A percentile compares a stretch with the other conserved stretches of the same genome.
These are phyloP conservation scores for Tortrix viridana DNA, from an alignment of 2,888 invertebrate species.

Conservation along the genomic window DNA sequence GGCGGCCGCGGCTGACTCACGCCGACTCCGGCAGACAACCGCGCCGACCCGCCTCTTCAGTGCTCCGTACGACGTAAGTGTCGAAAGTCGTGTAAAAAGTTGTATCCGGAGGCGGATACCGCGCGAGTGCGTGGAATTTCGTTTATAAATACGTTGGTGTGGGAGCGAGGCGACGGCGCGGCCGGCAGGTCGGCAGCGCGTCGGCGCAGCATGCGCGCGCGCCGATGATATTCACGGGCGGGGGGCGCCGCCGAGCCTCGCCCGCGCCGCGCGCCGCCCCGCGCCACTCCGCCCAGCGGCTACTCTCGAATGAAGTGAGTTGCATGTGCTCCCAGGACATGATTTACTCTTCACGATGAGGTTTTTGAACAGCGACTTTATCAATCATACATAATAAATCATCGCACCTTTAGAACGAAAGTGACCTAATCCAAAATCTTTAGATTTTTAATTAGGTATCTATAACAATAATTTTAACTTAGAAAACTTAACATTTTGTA, in stretches of 20 bases:
- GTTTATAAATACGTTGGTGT: conserved; percentile 79
- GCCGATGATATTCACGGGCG: conserved; percentile 83
- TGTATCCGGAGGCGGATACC: conserved; percentile 79
- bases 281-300: conserved; percentile 59
- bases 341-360: background rate
- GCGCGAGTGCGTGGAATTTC: conserved; percentile 69
- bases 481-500: too few species aligned
- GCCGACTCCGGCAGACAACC: conserved; percentile 71
- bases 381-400: too few species aligned
- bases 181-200: conserved; percentile 46
- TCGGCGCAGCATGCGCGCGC: conserved; percentile 58
- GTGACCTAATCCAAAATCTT: too few species aligned
- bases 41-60: conserved; percentile 72
- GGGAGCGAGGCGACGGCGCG: conserved; percentile 45
- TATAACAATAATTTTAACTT: too few species aligned
- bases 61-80: conserved; percentile 81
- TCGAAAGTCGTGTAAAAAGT: conserved; percentile 83
- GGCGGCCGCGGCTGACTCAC: conserved; percentile 65
- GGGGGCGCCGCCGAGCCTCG: conserved; percentile 79
- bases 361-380: background rate
- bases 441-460: too few species aligned
- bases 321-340: conserved; percentile 9
- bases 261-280: conserved; percentile 65
- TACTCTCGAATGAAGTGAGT: conserved; percentile 70
- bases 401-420: too few species aligned